Conservation (phyloP, 2,113 vertebrate species). For the Pedetes capensis region DNA sequence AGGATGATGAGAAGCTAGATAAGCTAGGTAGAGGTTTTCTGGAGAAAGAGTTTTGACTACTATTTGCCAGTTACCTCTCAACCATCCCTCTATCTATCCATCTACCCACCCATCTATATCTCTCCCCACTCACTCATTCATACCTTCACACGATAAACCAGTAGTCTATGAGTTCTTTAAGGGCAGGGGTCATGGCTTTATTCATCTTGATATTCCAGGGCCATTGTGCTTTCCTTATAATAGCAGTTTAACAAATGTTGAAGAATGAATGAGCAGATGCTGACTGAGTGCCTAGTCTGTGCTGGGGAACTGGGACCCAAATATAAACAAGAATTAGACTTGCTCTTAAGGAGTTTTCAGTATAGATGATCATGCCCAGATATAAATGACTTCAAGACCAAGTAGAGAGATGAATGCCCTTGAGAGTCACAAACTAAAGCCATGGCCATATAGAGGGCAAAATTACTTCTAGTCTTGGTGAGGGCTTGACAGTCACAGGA, state of each 20-base stretch:
- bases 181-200: background rate
- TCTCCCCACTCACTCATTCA: background rate
- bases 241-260: background rate
- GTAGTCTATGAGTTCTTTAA: background rate
- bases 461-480: background rate
- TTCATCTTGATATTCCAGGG: slow-evolving; percentile 8
- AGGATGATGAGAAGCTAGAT: background rate
- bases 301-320: background rate
- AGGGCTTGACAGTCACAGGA: background rate
- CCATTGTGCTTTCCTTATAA: background rate
- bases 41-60: background rate
- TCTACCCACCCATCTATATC: background rate
- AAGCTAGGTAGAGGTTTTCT: background rate
- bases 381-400: background rate
- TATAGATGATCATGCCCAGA: background rate
- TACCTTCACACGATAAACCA: background rate
- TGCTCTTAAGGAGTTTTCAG: background rate
- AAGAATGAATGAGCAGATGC: background rate
- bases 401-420: background rate
- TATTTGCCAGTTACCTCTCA: background rate
- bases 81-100: background rate
- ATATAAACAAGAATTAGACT: background rate
- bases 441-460: background rate
- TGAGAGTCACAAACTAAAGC: background rate
- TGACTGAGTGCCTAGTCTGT: background rate